Conservation (phyloP, 2,113 vertebrate genomes). For the Cheilinus undulatus region DNA sequence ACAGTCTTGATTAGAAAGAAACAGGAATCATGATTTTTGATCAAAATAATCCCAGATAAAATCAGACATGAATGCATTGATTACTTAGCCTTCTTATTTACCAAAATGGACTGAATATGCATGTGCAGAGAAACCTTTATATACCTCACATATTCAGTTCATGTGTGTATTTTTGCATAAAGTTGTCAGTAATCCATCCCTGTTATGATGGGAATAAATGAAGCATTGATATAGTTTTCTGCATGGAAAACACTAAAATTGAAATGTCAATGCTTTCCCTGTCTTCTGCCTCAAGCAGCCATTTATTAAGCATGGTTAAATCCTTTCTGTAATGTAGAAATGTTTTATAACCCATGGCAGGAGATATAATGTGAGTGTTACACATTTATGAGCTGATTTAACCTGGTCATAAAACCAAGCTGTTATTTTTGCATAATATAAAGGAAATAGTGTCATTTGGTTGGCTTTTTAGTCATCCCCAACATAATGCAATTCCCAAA, state of each 20-base stretch:
- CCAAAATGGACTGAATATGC: slow-evolving; percentile 42
- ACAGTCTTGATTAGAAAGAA: no score
- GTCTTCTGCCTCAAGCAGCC: background rate
- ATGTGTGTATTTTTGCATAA: slow-evolving; percentile 29
- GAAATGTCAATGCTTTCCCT: slow-evolving; percentile 1
- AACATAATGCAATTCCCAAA: background rate
- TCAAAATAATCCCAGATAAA: slow-evolving; percentile 35
- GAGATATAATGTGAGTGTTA: background rate
- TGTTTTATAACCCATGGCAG: background rate
- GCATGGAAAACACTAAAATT: slow-evolving; percentile 21
- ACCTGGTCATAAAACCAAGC: background rate
- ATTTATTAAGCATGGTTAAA: background rate
- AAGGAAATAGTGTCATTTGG: background rate
- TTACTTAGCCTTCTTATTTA: slow-evolving; percentile 32
- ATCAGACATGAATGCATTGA: slow-evolving; percentile 19
- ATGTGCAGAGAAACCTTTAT: slow-evolving; percentile 58
- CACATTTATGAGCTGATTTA: slow-evolving; percentile 1
- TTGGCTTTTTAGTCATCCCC: background rate
- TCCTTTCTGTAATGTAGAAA: background rate
- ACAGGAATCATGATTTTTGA: no score
- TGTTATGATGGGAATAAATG: background rate
- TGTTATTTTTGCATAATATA: background rate
- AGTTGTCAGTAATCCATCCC: background rate
- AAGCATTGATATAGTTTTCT: no score
- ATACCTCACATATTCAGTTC: slow-evolving; percentile 24